Evolutionary conservation across 1,140 invertebrate genomes (phyloP).

Genomic region (Leucophenga varia): DNA sequence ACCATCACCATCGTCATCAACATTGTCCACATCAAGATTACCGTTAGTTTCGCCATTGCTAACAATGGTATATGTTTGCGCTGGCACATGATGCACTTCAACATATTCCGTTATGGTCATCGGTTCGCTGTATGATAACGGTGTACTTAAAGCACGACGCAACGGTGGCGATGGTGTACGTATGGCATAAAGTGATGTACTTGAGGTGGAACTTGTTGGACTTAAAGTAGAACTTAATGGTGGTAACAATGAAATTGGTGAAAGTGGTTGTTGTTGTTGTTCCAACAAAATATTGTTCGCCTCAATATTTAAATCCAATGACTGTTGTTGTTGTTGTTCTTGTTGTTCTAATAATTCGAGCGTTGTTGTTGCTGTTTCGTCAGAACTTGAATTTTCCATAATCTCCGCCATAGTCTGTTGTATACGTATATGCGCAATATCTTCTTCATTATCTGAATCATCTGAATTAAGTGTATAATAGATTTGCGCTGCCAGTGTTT

Average conservation of each 20-base stretch:
- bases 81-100: slow-evolving; percentile 35
- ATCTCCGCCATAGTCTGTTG: slow-evolving; percentile 43
- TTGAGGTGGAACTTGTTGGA: slow-evolving; percentile 30
- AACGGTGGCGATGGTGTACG: slow-evolving; percentile 34
- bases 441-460: slow-evolving; percentile 4
- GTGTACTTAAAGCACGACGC: slow-evolving; percentile 22
- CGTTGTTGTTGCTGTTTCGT: slow-evolving; percentile 33
- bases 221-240: slow-evolving; percentile 7
- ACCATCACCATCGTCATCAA: slow-evolving; percentile 6
- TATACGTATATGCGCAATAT: slow-evolving; percentile 38
- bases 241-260: slow-evolving; percentile 1
- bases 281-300: not conserved
- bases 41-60: too few species aligned
- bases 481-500: slow-evolving; percentile 27
- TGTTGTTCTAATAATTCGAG: too few species aligned
- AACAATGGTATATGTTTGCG: not conserved
- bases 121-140: slow-evolving; percentile 24
- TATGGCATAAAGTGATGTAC: slow-evolving; percentile 44
- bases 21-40: too few species aligned
- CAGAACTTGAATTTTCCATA: slow-evolving; percentile 23
- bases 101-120: slow-evolving; percentile 40
- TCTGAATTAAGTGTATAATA: slow-evolving; percentile 39
- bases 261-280: not conserved
- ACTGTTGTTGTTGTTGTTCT: slow-evolving; percentile 24
- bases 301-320: too few species aligned